Base-by-base conservation (phyloP, 2,797 vertebrate species). In the Anguilla pacifica region DNA sequence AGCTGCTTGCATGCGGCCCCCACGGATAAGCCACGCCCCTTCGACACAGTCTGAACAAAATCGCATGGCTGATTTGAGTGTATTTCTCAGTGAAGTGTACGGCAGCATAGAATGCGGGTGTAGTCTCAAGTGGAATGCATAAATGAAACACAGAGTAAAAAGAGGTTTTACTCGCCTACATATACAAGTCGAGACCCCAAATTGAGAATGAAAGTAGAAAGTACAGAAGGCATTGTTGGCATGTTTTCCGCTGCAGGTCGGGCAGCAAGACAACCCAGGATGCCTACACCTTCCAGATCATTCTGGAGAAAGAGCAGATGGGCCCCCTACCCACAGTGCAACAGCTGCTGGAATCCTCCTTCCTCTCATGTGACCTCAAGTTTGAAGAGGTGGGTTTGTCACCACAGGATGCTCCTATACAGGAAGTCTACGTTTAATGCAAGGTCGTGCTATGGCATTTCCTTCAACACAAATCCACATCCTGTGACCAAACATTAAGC, bases 261-360 rank as follows among this genome's bases (percentile, higher is more conserved):
- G 92, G 87, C 53, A 61, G 59, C 77, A 94, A 94, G 86, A 92
- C 86, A 0, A 93, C 92, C 70, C 96, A 97, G 55, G 95, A 95
- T 35, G 93, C 95, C 46, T 96, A 96, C 91, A 96, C 94, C 3
- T 96, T 97, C 88, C 97, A 97, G 94, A 95, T 97, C 88, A 96
- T 97, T 92, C 91, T 96, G 70, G 96, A 97, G 82, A 96, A 94
- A 86, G 95, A 96, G 53, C 95, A 95, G 86, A 89, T 95, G 82
- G 88, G 91, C 72, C 92, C 91, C 35, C 89, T 95, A 82, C 97
- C 97, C 70, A 96, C 95, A 0, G 96, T 97, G 79, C 97, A 97
- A 83, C 95, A 96, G 89, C 92, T 97, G 59, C 92, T 97, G 87
- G 96, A 97, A 77, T 92, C 94, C 13, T 97, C 97, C 74, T 96